A percentile compares a stretch with the other conserved stretches of the same genome.
phyloP scores from a whole-genome alignment of 2,888 invertebrate genomes.

The Azorinus chamasolen region DNA sequence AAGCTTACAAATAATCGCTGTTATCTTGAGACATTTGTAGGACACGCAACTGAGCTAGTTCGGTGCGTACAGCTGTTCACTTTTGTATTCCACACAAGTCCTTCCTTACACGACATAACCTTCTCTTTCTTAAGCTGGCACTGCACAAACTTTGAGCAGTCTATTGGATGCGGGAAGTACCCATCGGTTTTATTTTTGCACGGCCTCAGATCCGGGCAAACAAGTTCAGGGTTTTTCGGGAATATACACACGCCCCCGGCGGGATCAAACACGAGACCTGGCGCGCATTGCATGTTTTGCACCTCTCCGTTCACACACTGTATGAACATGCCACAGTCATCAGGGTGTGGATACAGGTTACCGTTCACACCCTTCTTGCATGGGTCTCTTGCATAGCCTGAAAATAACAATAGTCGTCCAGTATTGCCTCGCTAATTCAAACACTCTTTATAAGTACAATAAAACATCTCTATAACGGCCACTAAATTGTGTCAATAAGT shows the following conservation, averaged over 20 bases:
- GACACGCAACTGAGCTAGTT: constrained; percentile 46
- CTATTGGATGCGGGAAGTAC: constrained; percentile 75
- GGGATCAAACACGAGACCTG: constrained; percentile 69
- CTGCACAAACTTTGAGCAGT: constrained; percentile 76
- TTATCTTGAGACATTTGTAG: constrained; percentile 5
- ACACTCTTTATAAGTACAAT: too few species aligned
- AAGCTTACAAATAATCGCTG: not conserved
- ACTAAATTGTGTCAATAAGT: too few species aligned
- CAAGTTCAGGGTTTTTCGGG: constrained; percentile 60
- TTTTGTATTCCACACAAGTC: constrained; percentile 68
- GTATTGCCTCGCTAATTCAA: not conserved
- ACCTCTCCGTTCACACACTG: constrained; percentile 69
- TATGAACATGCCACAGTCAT: constrained; percentile 69
- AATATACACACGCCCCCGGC: constrained; percentile 64
- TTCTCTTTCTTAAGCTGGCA: constrained; percentile 71
- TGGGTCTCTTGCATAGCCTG: constrained; percentile 66
- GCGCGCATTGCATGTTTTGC: constrained; percentile 64
- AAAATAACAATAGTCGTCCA: constrained; percentile 18
- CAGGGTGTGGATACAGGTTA: constrained; percentile 63
- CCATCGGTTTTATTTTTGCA: constrained; percentile 70
- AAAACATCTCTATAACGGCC: too few species aligned
- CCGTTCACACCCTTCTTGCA: constrained; percentile 56
- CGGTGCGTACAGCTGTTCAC: constrained; percentile 70
- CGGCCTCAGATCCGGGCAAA: constrained; percentile 71
- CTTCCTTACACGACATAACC: constrained; percentile 63